Conservation (phyloP, 2,797 vertebrate genomes). For the Eremophila alpestris region DNA sequence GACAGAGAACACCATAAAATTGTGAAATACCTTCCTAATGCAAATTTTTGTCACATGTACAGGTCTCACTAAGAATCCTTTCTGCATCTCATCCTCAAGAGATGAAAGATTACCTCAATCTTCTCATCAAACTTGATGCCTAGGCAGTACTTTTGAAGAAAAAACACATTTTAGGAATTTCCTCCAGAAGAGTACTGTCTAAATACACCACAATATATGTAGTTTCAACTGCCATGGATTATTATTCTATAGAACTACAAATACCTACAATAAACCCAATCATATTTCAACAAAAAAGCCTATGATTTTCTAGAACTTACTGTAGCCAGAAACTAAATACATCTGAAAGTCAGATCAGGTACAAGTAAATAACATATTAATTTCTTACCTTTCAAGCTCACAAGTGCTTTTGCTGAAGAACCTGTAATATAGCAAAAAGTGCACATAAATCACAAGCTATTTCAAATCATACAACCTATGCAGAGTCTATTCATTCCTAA, state of each 20-base stretch:
- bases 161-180: neutral
- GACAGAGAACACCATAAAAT: neutral
- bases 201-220: neutral
- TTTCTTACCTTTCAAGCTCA: constrained; percentile 95
- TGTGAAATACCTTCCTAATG: neutral
- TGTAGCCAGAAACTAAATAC: neutral
- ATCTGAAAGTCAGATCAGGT: neutral
- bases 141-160: neutral
- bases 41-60: neutral
- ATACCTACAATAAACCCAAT: neutral
- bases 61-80: neutral
- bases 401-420: constrained; percentile 98
- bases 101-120: neutral
- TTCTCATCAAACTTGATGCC: neutral
- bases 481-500: neutral
- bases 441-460: constrained; percentile 21
- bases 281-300: neutral
- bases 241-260: neutral
- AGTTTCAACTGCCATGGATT: neutral
- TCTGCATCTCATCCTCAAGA: neutral
- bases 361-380: neutral
- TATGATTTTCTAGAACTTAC: neutral
- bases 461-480: neutral
- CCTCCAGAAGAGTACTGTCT: neutral
- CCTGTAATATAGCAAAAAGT: constrained; percentile 79